A percentile compares a stretch with the other conserved stretches of the same genome.
phyloP scores from a whole-genome alignment of 2,113 vertebrate genomes.

The Saimiri boliviensis region DNA sequence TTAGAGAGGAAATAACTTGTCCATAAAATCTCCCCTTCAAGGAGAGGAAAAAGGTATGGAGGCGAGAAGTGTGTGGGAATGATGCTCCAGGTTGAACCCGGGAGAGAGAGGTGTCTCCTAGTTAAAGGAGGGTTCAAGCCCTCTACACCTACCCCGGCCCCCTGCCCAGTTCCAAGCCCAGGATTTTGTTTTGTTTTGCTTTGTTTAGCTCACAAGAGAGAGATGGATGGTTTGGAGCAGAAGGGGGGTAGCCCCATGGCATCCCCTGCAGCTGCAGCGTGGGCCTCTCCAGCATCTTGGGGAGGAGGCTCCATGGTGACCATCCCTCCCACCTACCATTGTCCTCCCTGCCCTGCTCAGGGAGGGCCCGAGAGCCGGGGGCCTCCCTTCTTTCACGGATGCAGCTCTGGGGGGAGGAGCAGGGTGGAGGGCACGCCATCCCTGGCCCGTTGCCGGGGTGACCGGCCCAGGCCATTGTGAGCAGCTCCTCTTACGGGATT shows the following conservation, averaged over 20 bases:
- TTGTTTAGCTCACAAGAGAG: background rate
- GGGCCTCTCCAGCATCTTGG: conserved; percentile 9
- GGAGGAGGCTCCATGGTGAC: conserved; percentile 39
- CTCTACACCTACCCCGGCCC: background rate
- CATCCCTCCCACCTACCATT: conserved; percentile 45
- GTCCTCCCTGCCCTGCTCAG: background rate
- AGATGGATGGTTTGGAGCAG: background rate
- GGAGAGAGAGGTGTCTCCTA: background rate
- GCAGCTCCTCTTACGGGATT: conserved; percentile 78
- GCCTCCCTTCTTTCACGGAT: background rate
- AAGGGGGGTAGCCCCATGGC: background rate
- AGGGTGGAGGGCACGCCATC: conserved; percentile 61
- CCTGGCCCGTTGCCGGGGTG: conserved; percentile 81
- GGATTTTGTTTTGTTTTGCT: background rate
- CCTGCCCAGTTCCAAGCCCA: background rate
- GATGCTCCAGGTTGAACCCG: background rate
- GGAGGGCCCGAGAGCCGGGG: background rate
- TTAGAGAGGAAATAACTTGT: background rate
- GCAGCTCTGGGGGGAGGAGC: conserved; percentile 46
- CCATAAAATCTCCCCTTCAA: background rate
- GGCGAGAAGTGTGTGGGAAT: background rate
- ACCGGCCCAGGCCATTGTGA: conserved; percentile 65
- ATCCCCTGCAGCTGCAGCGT: conserved; percentile 16
- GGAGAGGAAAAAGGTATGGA: background rate
- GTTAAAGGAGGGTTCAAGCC: background rate